These are phyloP conservation scores for Chaetophractus vellerosus DNA, from an alignment of 2,797 vertebrate species.

Conservation along the genomic window DNA sequence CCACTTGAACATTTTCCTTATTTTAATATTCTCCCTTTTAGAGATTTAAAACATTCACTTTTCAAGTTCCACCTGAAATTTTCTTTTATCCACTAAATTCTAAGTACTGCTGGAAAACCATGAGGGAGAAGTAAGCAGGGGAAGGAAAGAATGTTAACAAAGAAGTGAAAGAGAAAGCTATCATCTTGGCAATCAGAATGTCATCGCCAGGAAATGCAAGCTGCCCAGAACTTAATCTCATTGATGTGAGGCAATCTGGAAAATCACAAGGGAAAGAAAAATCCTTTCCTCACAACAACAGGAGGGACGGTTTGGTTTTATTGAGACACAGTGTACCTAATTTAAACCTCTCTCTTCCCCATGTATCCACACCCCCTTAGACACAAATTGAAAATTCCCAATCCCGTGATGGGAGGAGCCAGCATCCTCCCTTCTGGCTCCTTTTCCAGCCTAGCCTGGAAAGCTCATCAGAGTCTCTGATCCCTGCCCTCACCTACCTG, in stretches of 20 bases:
- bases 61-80: neutral
- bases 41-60: neutral
- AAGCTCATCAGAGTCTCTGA: neutral
- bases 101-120: neutral
- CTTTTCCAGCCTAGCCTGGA: neutral
- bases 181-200: neutral
- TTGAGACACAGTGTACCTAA: neutral
- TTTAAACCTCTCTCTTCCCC: neutral
- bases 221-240: neutral
- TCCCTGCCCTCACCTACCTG: neutral
- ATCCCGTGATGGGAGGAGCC: rapidly evolving
- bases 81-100: neutral
- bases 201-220: neutral
- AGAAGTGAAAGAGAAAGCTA: neutral
- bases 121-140: neutral
- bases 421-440: neutral
- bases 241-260: rapidly evolving
- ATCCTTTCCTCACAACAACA: neutral
- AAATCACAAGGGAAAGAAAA: neutral
- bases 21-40: neutral
- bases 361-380: neutral
- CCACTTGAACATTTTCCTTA: neutral
- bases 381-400: neutral
- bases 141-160: neutral
- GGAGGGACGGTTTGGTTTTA: neutral